Evolutionary conservation across 2,888 invertebrate genomes (phyloP).

Genomic region (Troides helena): DNA sequence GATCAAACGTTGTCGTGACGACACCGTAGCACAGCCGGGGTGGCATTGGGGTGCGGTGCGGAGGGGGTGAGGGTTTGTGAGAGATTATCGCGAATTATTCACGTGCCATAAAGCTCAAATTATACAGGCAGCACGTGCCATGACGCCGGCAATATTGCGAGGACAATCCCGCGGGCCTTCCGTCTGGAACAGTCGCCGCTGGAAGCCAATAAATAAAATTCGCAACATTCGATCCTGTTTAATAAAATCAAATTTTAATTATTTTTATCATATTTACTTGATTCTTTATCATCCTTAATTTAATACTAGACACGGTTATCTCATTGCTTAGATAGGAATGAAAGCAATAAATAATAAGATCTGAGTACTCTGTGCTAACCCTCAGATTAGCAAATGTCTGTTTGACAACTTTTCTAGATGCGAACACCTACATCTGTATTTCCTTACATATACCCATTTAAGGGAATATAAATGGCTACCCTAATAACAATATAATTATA

Average conservation of each 20-base stretch:
- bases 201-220: constrained; percentile 39
- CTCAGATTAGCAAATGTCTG: no score
- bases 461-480: no score
- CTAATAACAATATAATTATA: no score
- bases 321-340: no score
- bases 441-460: no score
- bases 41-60: constrained; percentile 17
- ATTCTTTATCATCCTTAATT: no score
- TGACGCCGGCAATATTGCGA: constrained; percentile 58
- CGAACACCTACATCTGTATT: no score
- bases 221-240: constrained; percentile 6
- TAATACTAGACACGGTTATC: no score
- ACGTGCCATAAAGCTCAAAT: constrained; percentile 77
- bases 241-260: not conserved
- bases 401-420: no score
- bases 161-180: constrained; percentile 47
- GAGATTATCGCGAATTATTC: constrained; percentile 73
- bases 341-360: no score
- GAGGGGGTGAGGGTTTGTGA: constrained; percentile 30
- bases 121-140: constrained; percentile 68
- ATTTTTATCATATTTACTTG: no score
- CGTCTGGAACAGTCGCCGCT: constrained; percentile 57
- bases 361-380: no score
- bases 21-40: constrained; percentile 40
- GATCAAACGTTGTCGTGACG: constrained; percentile 73